Conservation (phyloP, 2,888 invertebrate genomes). For the Malthinus flaveolus region DNA sequence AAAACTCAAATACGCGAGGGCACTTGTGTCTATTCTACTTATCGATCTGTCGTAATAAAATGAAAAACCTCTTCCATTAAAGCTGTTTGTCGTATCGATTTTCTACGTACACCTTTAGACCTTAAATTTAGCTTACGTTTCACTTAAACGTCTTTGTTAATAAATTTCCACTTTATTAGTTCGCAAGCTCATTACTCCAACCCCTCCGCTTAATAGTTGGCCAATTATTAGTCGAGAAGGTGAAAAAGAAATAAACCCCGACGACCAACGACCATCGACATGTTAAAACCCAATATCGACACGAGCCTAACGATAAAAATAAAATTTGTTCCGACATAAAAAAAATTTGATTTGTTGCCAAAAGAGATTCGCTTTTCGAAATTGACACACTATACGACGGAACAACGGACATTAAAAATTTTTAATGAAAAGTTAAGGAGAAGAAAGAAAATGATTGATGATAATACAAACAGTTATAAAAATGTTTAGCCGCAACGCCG, state of each 20-base stretch:
- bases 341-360: too few relatives aligned
- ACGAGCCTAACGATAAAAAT: too few relatives aligned
- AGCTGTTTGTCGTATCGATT: constrained; percentile 27
- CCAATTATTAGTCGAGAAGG: constrained; percentile 12
- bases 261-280: neutral
- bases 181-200: constrained; percentile 20
- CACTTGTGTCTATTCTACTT: neutral
- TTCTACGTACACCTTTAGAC: constrained; percentile 19
- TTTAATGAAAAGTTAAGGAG: too few relatives aligned
- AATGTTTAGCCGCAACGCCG: too few relatives aligned
- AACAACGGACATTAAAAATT: too few relatives aligned
- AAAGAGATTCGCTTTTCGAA: too few relatives aligned
- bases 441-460: too few relatives aligned
- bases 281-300: neutral
- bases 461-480: too few relatives aligned
- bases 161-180: constrained; percentile 27
- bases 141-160: constrained; percentile 25
- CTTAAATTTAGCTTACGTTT: constrained; percentile 27
- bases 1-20: constrained; percentile 11
- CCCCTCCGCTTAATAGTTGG: constrained; percentile 8
- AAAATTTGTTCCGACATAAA: too few relatives aligned
- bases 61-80: constrained; percentile 24
- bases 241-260: constrained; percentile 5
- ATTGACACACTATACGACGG: too few relatives aligned
- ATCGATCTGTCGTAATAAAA: constrained; percentile 25